Base-by-base conservation (phyloP, 2,888 invertebrate species). In the Pemphredon lugubris region DNA sequence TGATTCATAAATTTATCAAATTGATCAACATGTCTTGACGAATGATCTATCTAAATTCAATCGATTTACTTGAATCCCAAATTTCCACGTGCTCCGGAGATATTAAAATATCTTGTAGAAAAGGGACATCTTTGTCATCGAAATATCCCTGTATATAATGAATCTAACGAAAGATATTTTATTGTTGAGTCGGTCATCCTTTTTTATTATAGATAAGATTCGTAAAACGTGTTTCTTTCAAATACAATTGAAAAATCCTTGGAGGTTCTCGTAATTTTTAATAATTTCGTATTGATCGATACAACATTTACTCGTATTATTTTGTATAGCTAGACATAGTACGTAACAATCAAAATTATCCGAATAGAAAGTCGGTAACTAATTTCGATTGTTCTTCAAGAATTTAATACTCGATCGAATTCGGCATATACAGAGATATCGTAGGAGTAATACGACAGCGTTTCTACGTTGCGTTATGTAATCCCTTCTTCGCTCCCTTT, bases 71-170 rank as follows among this genome's bases (percentile, higher is more conserved):
- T 16, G 14, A 42, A 42, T 42, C 11, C 3, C n/a, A 44, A 40
- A 32, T 16, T 64, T 59, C n/a, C 44, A 7, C 37, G 47, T 39
- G 51, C 34, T 47, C 23, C 48, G 48, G 23, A 20, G 32, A 51
- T 2, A 20, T 45, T 39, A 11, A 23, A 47, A 11, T n/a, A 14
- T 40, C 47, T 20, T 16, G 2, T 16, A 2, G 2, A 30, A 55
- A 42, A 50, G 55, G 18, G 47, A 54, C 45, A 44, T 34, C 63
- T 44, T 40, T 61, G 48, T 53, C 2, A 30, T 20, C 40, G 39
- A 23, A 39, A 57, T 73, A 60, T 73, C 54, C 54, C 54, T 78
- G 67, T 74, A 67, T 67, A 67, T 37, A 61, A 67, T 30, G 70
- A 61, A 61, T 54, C 57, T n/a, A 23, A 37, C 9, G 14, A 1